These are phyloP conservation scores for Bombylius discolor DNA, from an alignment of 2,888 invertebrate species.

Conservation along the genomic window DNA sequence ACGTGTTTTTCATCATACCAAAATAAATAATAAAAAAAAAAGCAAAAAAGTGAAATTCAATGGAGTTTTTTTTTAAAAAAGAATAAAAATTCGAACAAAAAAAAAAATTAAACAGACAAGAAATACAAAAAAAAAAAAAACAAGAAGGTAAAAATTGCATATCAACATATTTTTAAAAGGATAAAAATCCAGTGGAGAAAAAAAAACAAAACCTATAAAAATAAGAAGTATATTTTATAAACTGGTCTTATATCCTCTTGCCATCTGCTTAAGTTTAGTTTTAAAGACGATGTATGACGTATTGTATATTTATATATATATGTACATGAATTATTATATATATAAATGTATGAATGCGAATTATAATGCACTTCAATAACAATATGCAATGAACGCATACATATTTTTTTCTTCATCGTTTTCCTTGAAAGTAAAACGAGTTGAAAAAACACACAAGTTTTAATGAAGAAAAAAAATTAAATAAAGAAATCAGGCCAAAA, in stretches of 20 bases:
- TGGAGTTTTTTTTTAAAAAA: no score
- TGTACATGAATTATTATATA: neutral
- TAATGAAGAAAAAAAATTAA: neutral
- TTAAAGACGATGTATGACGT: neutral
- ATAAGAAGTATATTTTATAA: neutral
- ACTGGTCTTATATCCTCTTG: neutral
- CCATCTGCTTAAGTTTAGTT: neutral
- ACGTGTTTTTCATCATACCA: no score
- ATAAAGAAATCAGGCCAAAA: neutral
- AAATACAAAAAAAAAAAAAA: no score
- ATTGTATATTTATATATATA: neutral
- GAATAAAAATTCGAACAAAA: no score
- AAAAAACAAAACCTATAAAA: neutral
- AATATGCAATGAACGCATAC: neutral
- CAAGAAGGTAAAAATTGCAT: no score
- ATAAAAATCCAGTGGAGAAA: neutral
- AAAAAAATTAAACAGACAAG: no score
- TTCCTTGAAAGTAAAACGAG: neutral
- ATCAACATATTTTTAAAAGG: no score
- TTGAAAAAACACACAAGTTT: no score
- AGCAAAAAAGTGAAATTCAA: no score
- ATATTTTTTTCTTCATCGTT: neutral
- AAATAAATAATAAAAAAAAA: no score
- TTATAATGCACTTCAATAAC: neutral
- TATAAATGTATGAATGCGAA: neutral